phyloP scores from a whole-genome alignment of 2,797 vertebrate genomes.

The Acropternis orthonyx region DNA sequence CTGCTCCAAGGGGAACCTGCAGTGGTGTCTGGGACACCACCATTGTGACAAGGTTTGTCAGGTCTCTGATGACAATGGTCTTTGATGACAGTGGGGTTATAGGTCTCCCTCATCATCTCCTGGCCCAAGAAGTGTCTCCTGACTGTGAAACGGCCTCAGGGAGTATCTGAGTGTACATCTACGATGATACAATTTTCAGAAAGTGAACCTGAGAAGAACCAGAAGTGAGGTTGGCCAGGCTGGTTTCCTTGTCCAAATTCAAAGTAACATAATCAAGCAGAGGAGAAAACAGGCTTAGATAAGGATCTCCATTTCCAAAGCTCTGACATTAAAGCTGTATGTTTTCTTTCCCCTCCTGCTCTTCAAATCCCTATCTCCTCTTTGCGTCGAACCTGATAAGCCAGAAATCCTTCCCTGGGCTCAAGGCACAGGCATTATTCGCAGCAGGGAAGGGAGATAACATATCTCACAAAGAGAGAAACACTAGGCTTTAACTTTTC shows the following conservation, averaged over 20 bases:
- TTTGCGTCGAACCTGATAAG: conserved; percentile 15
- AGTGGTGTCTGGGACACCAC: background rate
- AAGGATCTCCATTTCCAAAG: conserved; percentile 46
- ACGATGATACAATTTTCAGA: background rate
- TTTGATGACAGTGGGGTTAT: background rate
- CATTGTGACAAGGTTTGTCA: background rate
- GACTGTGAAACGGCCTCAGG: background rate
- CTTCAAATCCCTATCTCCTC: conserved; percentile 30
- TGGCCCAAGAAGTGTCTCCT: background rate
- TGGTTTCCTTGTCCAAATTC: conserved; percentile 1
- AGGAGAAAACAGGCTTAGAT: conserved; percentile 33
- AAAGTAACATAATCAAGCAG: conserved; percentile 31
- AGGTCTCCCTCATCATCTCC: background rate
- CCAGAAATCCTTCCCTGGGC: background rate
- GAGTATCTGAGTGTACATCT: background rate
- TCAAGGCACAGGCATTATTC: conserved; percentile 32
- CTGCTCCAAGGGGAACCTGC: background rate
- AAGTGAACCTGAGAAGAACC: conserved; percentile 17
- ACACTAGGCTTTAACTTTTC: conserved; percentile 32
- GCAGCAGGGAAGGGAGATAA: conserved; percentile 33
- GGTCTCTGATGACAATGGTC: background rate
- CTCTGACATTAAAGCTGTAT: conserved; percentile 22
- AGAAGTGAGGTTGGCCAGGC: background rate
- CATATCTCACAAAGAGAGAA: background rate
- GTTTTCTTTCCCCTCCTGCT: conserved; percentile 48